Base-by-base conservation (phyloP, 1,140 invertebrate species). In the Drosophila sechellia region DNA sequence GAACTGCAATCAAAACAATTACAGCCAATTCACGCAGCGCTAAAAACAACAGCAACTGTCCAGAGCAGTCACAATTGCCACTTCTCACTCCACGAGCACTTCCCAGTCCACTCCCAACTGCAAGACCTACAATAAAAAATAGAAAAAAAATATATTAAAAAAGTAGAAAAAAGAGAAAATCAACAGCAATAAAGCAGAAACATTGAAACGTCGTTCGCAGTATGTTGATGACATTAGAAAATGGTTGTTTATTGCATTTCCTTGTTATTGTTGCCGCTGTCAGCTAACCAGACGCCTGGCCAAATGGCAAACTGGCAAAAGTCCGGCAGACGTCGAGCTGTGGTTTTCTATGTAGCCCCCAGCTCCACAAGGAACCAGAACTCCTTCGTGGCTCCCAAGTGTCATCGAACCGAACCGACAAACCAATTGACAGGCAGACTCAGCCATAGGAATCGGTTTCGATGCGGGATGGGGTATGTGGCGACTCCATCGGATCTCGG, bases 1-100 rank as follows among this genome's bases (percentile, higher is more conserved):
- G 84, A 89, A 87, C 76, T 84, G 84, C 84, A 87, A 87, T 87
- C 84, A 89, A 87, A 89, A 87, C 84, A 87, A 87, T 87, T 87
- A 89, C 79, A 80, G 79, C 69, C 84, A 87, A 89, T 87, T 89
- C 79, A 87, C 83, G 79, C 75, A 65, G 71, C 27, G 70, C 79
- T 78, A 78, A 75, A 81, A 85, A 66, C 54, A 76, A 58, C 81
- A 81, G 59, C 63, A 78, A 58, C 54, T 45, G 20, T 34, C 58
- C 57, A 34, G 22, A 73, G 57, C 31, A 55, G 49, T 39, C 49
- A 54, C 42, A 53, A 45, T 57, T 59, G 40, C 37, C 48, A 43
- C 46, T 63, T 39, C 60, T 39, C n/a, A 11, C 13, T 63, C 40
- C 35, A 25, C 64, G 25, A 43, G 48, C 55, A 46, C 43, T 58